Base-by-base conservation (phyloP, 2,113 vertebrate genomes). In the Gulo gulo region DNA sequence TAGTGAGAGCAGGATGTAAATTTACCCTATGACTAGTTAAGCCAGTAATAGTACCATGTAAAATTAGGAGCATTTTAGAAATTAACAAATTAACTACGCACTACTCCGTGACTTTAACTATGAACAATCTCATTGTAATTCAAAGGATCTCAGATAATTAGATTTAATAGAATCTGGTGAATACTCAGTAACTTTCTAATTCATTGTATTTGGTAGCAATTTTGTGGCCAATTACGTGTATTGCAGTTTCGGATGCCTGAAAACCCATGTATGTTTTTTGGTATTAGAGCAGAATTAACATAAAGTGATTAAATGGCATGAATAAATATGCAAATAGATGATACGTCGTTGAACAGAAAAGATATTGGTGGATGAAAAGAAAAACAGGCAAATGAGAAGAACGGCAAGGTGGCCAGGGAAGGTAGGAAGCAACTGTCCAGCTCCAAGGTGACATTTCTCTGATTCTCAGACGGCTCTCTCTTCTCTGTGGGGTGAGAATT, bases 181-280 rank as follows among this genome's bases (percentile, higher is more conserved):
- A 73, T 94, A 82, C 95, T 78, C 91, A 50, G 92, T 95, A 26
- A 47, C 78, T 95, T 96, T 89, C 88, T 95, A 79, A 91, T 84
- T 97, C 97, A 93, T 91, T 96, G 96, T 97, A 94, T 95, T 96
- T 94, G 97, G 94, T 97, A 83, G 94, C 88, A 96, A 94, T 97
- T 97, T 97, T 97, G 96, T 93, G 91, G 74, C 92, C 90, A 95
- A 91, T 97, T 97, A 90, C 31, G 59, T 73, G 39, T 67, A 65
- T 73, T 76, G 59, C 4, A 4, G 59, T 85, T 92, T 90, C 31
- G 59, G 59, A 92, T 96, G 91, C 71, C 91, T 97, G 86, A 71
- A 92, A 98, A 94, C 61, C 71, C 80, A 91, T 88, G 81, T 69
- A 79, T 94, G 80, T 67, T 94, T 94, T 93, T 97, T 91, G 39